Percentiles rank a stretch among this genome's conserved stretches.
These are phyloP conservation scores for Chunga burmeisteri DNA, from an alignment of 2,113 vertebrate genomes.

Conservation along the genomic window DNA sequence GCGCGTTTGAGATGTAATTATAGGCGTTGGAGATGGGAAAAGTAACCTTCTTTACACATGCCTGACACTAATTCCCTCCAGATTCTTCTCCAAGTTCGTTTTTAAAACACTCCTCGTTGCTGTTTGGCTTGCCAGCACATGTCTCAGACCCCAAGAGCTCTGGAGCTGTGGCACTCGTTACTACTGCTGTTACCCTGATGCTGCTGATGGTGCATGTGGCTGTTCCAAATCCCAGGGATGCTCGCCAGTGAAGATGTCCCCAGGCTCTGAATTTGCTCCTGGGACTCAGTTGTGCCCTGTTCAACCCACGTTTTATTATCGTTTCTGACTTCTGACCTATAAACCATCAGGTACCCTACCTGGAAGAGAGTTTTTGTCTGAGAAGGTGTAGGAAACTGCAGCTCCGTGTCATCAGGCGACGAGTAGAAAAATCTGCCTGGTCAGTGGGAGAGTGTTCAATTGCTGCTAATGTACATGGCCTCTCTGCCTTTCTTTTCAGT, in stretches of 20 bases:
- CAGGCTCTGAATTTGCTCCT: not conserved
- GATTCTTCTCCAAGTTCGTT: not conserved
- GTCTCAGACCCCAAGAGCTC: not conserved
- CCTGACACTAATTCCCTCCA: constrained; percentile 26
- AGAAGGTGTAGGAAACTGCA: not conserved
- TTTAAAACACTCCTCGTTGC: not conserved
- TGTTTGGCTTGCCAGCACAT: not conserved
- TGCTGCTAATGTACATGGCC: not conserved
- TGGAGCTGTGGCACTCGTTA: not conserved
- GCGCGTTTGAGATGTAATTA: constrained; percentile 26
- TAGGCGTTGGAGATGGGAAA: not conserved
- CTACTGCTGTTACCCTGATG: not conserved
- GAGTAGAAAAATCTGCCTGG: not conserved
- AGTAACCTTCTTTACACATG: not conserved
- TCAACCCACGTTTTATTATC: not conserved
- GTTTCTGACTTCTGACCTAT: not conserved
- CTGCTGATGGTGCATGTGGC: not conserved
- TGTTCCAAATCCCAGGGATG: not conserved
- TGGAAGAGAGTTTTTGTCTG: not conserved
- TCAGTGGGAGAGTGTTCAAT: not conserved
- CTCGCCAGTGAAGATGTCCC: not conserved
- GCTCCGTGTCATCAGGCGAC: rapidly evolving
- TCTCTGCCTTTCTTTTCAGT: not conserved
- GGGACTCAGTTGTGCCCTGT: not conserved
- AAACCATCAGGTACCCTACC: not conserved